These are phyloP conservation scores for Sturnira hondurensis DNA, from an alignment of 2,113 vertebrate species.

Conservation along the genomic window DNA sequence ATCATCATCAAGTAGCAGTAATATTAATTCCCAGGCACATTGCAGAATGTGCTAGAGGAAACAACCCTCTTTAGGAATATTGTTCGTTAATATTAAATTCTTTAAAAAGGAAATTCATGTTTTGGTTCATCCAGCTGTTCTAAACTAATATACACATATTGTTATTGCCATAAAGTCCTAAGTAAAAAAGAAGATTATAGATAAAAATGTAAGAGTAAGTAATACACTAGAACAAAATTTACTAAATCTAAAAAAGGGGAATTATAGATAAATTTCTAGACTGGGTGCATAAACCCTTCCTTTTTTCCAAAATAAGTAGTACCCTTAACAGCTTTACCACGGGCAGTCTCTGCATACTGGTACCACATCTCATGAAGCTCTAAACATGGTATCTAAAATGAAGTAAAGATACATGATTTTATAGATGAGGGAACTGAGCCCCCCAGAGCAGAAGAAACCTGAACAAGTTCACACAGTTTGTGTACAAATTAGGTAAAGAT, in stretches of 20 bases:
- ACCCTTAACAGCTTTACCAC: not conserved
- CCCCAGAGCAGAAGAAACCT: not conserved
- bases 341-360: not conserved
- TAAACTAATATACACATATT: not conserved
- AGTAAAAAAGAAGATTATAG: not conserved
- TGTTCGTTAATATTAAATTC: not conserved
- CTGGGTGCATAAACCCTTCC: not conserved
- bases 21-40: not conserved
- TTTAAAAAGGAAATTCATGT: not conserved
- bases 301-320: not conserved
- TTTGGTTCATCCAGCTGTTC: not conserved
- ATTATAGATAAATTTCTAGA: not conserved
- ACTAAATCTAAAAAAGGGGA: not conserved
- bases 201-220: too few relatives aligned
- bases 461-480: not conserved
- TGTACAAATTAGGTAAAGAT: not conserved
- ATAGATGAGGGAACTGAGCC: not conserved
- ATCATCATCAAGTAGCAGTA: not conserved
- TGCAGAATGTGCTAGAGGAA: not conserved
- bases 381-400: not conserved
- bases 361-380: not conserved
- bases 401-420: not conserved
- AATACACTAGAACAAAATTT: too few relatives aligned
- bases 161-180: not conserved
- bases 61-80: not conserved